A percentile compares a stretch with the other conserved stretches of the same genome.
Conservation (phyloP, 1,140 invertebrate species). For the Drosophila takahashii region DNA sequence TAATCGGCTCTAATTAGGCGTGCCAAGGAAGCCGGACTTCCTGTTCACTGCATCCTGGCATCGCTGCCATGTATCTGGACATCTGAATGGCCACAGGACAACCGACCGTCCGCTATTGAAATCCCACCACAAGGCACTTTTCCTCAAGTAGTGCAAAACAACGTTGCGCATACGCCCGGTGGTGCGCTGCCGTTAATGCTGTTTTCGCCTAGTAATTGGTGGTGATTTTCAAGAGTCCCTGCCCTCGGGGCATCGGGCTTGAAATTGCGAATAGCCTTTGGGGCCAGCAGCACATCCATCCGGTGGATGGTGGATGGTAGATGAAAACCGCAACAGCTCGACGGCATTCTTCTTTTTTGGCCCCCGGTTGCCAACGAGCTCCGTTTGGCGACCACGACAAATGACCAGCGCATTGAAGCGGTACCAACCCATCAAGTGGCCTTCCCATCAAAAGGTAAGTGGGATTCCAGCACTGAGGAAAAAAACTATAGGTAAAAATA, state of each 20-base stretch:
- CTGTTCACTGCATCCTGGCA: conserved; percentile 33
- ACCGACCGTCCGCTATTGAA: conserved; percentile 2
- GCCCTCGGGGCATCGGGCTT: background rate
- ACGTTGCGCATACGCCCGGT: conserved; percentile 12
- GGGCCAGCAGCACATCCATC: conserved; percentile 1
- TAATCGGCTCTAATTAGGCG: conserved; percentile 59
- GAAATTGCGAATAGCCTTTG: conserved; percentile 8
- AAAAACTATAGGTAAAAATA: no score
- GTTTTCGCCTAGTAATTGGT: conserved; percentile 38
- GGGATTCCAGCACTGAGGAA: conserved; percentile 1
- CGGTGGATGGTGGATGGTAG: background rate
- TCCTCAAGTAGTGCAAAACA: conserved; percentile 6
- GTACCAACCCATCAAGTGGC: conserved; percentile 8
- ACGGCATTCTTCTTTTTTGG: conserved; percentile 9
- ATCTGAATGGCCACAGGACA: conserved; percentile 14
- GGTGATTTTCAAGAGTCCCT: conserved; percentile 18
- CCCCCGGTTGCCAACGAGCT: conserved; percentile 3
- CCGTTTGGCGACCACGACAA: conserved; percentile 7
- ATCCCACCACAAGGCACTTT: background rate
- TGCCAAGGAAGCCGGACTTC: conserved; percentile 50
- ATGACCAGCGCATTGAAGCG: conserved; percentile 35
- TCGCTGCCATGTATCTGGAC: conserved; percentile 12
- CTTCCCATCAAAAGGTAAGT: conserved; percentile 1
- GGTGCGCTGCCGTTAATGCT: conserved; percentile 14
- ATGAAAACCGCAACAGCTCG: conserved; percentile 10